Evolutionary conservation across 2,888 invertebrate genomes (phyloP).

Genomic region (Tinea pellionella): DNA sequence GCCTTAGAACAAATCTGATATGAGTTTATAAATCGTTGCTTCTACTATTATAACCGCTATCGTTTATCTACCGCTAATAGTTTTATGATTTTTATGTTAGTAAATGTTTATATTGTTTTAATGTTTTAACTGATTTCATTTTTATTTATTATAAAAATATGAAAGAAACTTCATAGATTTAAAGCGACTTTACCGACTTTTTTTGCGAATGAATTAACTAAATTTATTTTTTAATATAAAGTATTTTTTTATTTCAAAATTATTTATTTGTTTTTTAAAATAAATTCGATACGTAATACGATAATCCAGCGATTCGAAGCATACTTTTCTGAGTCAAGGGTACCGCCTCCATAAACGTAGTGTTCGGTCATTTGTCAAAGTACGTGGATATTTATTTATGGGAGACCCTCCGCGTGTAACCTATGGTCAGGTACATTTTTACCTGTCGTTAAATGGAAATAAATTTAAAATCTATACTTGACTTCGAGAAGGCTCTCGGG

Average conservation of each 20-base stretch:
- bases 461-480: constrained; percentile 49
- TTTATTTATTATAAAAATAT: no score
- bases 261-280: not conserved
- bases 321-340: not conserved
- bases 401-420: constrained; percentile 53
- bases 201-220: no score
- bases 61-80: constrained; percentile 18
- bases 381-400: constrained; percentile 62
- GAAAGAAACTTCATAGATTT: no score
- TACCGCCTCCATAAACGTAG: constrained; percentile 36
- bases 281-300: not conserved
- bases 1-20: constrained; percentile 38
- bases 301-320: not conserved
- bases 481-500: constrained; percentile 33
- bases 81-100: not conserved
- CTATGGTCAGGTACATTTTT: constrained; percentile 33
- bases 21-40: constrained; percentile 22
- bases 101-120: not conserved
- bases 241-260: not conserved
- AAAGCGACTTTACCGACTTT: no score
- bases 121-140: not conserved
- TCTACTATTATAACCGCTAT: not conserved
- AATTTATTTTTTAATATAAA: not conserved
- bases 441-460: constrained; percentile 31
- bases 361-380: constrained; percentile 65